A percentile compares a stretch with the other conserved stretches of the same genome.
Conservation (phyloP, 2,888 invertebrate genomes). For the Euplexia lucipara region DNA sequence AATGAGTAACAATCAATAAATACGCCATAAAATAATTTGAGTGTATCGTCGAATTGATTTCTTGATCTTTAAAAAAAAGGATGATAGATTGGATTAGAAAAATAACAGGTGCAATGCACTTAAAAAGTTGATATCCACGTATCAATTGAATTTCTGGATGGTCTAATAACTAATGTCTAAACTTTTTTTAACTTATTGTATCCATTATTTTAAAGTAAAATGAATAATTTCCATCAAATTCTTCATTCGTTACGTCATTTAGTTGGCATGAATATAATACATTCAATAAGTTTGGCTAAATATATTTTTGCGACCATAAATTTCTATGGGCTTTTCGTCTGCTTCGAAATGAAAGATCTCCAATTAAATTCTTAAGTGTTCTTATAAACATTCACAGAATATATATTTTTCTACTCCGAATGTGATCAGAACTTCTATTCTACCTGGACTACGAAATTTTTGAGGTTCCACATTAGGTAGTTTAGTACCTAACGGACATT, state of each 20-base stretch:
- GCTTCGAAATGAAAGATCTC: not conserved
- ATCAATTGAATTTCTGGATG: conserved; percentile 15
- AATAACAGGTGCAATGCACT: conserved; percentile 60
- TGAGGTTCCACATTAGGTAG: not conserved
- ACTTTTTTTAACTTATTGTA: conserved; percentile 32
- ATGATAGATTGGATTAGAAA: conserved; percentile 54
- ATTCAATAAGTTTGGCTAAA: not conserved
- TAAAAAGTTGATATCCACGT: conserved; percentile 43
- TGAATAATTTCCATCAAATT: conserved; percentile 19
- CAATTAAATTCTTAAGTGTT: not conserved
- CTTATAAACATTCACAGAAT: not conserved
- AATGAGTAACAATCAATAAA: conserved; percentile 68
- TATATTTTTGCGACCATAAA: not conserved
- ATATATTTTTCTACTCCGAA: not conserved
- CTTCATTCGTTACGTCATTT: conserved; percentile 9
- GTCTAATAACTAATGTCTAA: conserved; percentile 17
- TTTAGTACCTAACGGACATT: not conserved
- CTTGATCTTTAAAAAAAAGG: conserved; percentile 54
- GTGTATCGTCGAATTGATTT: conserved; percentile 61
- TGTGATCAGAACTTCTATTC: not conserved
- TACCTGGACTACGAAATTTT: not conserved
- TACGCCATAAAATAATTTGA: conserved; percentile 65
- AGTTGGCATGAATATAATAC: conserved; percentile 11
- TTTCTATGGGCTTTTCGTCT: not conserved
- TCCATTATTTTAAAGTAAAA: conserved; percentile 13